Evolutionary conservation across 2,888 invertebrate genomes (phyloP).

Genomic region (Leptopilina syphax): DNA sequence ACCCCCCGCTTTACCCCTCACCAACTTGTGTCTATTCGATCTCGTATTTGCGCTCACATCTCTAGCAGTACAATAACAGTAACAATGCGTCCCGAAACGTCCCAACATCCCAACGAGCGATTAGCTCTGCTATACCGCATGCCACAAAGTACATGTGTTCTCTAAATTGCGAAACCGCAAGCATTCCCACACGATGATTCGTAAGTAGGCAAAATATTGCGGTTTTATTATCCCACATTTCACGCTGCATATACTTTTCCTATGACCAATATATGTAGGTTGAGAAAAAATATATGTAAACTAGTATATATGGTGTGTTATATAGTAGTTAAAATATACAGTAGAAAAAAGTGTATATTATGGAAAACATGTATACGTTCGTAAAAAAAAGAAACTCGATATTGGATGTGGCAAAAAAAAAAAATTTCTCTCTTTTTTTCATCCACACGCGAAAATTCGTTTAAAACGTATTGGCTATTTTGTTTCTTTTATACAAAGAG

Average conservation of each 20-base stretch:
- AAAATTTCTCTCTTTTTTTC: too few species aligned
- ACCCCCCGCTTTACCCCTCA: too few species aligned
- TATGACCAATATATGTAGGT: background rate
- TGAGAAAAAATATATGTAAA: too few species aligned
- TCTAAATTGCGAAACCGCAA: slow-evolving; percentile 57
- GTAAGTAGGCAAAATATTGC: slow-evolving; percentile 32
- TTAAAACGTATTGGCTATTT: too few species aligned
- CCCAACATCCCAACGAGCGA: slow-evolving; percentile 55
- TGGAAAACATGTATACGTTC: too few species aligned
- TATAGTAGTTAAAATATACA: too few species aligned
- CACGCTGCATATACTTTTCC: slow-evolving; percentile 1
- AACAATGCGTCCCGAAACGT: slow-evolving; percentile 54
- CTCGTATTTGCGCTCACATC: slow-evolving; percentile 35
- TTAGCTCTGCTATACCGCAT: slow-evolving; percentile 54
- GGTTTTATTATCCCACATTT: slow-evolving; percentile 24
- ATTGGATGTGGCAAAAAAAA: too few species aligned
- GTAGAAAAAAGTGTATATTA: too few species aligned
- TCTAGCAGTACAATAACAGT: slow-evolving; percentile 51
- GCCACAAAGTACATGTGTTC: slow-evolving; percentile 57
- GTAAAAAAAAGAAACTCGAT: too few species aligned
- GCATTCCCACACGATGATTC: slow-evolving; percentile 46
- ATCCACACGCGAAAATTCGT: too few species aligned
- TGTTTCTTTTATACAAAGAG: too few species aligned
- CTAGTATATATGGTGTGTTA: too few species aligned
- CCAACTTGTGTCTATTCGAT: slow-evolving; percentile 22